Conservation (phyloP, 2,888 invertebrate species). For the Philereme transversata region DNA sequence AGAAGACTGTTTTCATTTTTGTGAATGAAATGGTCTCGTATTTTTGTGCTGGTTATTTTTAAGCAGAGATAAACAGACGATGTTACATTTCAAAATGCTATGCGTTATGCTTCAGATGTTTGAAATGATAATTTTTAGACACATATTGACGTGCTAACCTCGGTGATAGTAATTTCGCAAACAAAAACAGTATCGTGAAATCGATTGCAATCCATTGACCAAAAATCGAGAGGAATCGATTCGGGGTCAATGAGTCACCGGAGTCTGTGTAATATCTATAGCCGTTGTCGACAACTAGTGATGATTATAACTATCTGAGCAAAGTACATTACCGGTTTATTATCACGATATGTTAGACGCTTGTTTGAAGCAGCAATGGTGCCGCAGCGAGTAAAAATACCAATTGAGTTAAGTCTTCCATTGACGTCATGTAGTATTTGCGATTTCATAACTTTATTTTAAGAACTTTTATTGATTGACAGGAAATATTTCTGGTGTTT, state of each 20-base stretch:
- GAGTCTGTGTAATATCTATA: constrained; percentile 51
- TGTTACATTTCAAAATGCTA: too few relatives aligned
- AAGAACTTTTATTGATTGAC: constrained; percentile 28
- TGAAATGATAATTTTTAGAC: too few relatives aligned
- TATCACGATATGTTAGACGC: not conserved
- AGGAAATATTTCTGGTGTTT: constrained; percentile 48
- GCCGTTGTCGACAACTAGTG: constrained; percentile 55
- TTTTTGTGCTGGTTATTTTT: too few relatives aligned
- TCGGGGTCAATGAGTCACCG: constrained; percentile 58
- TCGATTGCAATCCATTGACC: constrained; percentile 34
- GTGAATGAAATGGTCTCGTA: not conserved
- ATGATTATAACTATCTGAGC: not conserved
- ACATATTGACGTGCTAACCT: not conserved
- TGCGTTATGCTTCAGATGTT: too few relatives aligned
- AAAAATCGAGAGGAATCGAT: constrained; percentile 30
- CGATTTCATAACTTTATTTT: constrained; percentile 49
- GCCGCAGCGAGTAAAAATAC: not conserved
- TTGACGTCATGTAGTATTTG: constrained; percentile 55
- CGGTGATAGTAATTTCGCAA: not conserved
- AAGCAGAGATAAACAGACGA: too few relatives aligned
- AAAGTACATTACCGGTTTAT: constrained; percentile 31
- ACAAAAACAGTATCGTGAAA: constrained; percentile 18
- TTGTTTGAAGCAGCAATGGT: not conserved
- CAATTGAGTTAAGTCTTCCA: not conserved
- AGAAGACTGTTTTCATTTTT: not conserved